phyloP scores from a whole-genome alignment of 2,888 invertebrate genomes.

The Cremastinae sp. region DNA sequence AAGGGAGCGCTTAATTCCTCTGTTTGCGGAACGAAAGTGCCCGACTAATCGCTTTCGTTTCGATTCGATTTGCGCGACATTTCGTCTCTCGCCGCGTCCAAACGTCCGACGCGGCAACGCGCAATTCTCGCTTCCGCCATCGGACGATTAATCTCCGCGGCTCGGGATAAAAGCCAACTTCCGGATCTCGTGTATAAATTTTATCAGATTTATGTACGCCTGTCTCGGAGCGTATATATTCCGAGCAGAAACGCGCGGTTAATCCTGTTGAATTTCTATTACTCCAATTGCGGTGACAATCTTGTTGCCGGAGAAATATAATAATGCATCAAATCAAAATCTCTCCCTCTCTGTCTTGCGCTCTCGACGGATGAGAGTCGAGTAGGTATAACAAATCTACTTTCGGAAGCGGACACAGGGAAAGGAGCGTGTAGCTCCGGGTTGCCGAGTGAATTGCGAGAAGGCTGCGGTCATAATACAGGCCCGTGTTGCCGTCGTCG shows the following conservation, averaged over 20 bases:
- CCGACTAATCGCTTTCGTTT: slow-evolving; percentile 63
- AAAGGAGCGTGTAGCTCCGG: slow-evolving; percentile 10
- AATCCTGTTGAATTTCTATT: too few species aligned
- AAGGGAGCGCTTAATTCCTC: slow-evolving; percentile 57
- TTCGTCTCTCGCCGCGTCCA: slow-evolving; percentile 6
- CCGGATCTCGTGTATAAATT: slow-evolving; percentile 46
- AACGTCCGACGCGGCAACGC: slow-evolving; percentile 8
- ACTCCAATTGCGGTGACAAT: too few species aligned
- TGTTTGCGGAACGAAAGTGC: slow-evolving; percentile 63
- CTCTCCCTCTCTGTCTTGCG: not conserved
- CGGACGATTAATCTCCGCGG: slow-evolving; percentile 21
- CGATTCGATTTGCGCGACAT: slow-evolving; percentile 58
- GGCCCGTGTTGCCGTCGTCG: slow-evolving; percentile 57
- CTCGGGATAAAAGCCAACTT: slow-evolving; percentile 46
- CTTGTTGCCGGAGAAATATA: too few species aligned
- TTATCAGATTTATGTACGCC: slow-evolving; percentile 16
- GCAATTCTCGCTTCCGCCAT: slow-evolving; percentile 25
- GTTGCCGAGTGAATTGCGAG: slow-evolving; percentile 50
- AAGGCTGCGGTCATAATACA: slow-evolving; percentile 61
- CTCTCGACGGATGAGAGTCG: not conserved
- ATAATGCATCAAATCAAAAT: not conserved
- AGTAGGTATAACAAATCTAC: slow-evolving; percentile 29
- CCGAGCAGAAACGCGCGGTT: too few species aligned
- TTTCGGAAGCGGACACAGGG: slow-evolving; percentile 26
- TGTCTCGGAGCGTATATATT: not conserved